Evolutionary conservation across 1,140 invertebrate species (phyloP), one percentile per base, ranked within the genome.

Genomic region (Nomia melanderi): DNA sequence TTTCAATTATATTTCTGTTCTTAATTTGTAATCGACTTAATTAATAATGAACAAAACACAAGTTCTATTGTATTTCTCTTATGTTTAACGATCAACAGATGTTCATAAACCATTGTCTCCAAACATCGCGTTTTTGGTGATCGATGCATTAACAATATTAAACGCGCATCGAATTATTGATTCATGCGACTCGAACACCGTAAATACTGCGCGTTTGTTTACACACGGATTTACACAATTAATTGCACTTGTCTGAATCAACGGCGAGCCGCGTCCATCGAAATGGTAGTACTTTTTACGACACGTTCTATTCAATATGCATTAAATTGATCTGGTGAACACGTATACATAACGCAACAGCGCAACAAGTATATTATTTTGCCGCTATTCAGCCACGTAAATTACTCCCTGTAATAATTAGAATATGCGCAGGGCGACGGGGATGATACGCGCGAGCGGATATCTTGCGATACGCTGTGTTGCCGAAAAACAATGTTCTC

Each of bases 321-420:
- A 41, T 57, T 74, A 73, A 82, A 81, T 20, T 27, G 69, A 57
- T 44, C 33, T 62, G 53, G 39, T 76, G 62, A 67, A 73, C 59
- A 69, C 69, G 50, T 65, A 65, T 29, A 41, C 63, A 57, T 29
- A 81, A 81, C 23, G 56, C 54, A 82, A 81, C 47, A 47, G 79
- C 39, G 62, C 69, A 83, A 82, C 81, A 78, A 83, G 79, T 78
- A 67, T 72, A 82, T 44, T 59, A 60, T 78, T 54, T 70, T 50
- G 67, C 25, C 53, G 63, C 64, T 78, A 78, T 56, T 44, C 74
- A 69, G 72, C 67, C 41, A 69, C 67, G 79, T 67, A 73, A 83
- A 78, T 82, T 69, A n/a, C 53, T 44, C 70, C 57, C 74, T 71
- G 39, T 75, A 25, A 29, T 36, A 44, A 60, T 71, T 77, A 62